Base-by-base conservation (phyloP, 2,888 invertebrate species). In the Drosophila affinis region DNA sequence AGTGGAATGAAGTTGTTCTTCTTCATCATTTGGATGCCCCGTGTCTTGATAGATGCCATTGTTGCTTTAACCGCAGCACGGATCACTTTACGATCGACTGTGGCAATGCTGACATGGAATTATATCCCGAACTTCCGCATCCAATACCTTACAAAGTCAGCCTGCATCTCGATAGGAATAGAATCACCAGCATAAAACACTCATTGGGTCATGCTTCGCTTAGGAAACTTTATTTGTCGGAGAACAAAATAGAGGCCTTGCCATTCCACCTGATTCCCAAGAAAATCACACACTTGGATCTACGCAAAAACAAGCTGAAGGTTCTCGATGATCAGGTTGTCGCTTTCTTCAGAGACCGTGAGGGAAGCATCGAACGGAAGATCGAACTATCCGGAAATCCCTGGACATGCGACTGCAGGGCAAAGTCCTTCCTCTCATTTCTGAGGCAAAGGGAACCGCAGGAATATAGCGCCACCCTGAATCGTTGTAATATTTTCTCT, bases 181-280 rank as follows among this genome's bases (percentile, higher is more conserved):
- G 4, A 12, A 34, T 34, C 14, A 12, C 12, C 34, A 34, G 34
- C 12, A 12, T 34, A 2, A 12, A 4, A 34, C 1, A 12, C 12
- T 34, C 34, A 14, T 34, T 34, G 34, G 5, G 34, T 2, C 12
- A 34, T 12, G 34, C 4, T 34, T 34, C 34, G 4, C 34, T 34
- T 0, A 34, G 34, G 14, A 12, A 34, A 34, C 34, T 34, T 5
- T 34, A 34, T 34, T 34, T 34, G 34, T 4, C 12, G 5, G 34
- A n/a, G 27, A 14, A 27, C 14, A 5, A 21, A 57, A 27, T 32
- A 21, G 24, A n/a, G 45, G 21, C 21, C n/a, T 32, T 49, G 14
- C 56, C 52, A 27, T 70, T 71, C 48, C 18, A 72, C 14, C 77
- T 72, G n/a, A n/a, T 62, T 0, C 47, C 47, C 1, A 27, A 62